Conservation (phyloP, 2,888 invertebrate species). For the Himalopsyche tibetana region DNA sequence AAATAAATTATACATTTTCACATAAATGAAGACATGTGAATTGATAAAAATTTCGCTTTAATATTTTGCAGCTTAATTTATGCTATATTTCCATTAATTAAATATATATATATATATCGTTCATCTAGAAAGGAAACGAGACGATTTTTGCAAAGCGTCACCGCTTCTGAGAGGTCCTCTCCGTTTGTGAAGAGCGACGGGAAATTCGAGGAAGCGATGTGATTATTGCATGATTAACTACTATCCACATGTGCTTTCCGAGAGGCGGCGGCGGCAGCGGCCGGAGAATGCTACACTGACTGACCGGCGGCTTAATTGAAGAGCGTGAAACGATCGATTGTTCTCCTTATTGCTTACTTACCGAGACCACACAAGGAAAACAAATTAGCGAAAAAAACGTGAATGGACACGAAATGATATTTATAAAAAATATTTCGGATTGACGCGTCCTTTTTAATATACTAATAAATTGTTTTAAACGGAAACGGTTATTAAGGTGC, state of each 20-base stretch:
- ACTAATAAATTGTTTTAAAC: no score
- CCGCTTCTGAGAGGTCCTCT: not conserved
- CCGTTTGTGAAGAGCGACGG: not conserved
- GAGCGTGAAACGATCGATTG: constrained; percentile 31
- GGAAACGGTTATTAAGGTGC: no score
- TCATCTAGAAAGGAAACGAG: not conserved
- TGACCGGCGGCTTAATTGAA: constrained; percentile 17
- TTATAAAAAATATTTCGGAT: not conserved
- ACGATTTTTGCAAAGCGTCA: not conserved
- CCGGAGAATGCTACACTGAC: not conserved
- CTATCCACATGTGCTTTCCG: constrained; percentile 26
- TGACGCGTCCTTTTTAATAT: no score
- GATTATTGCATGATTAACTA: constrained; percentile 37
- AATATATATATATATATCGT: no score
- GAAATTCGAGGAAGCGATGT: constrained; percentile 5
- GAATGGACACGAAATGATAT: not conserved
- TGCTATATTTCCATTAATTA: no score
- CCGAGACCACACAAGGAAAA: constrained; percentile 31
- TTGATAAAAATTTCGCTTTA: no score
- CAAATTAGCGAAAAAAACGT: not conserved
- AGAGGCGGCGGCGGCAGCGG: not conserved
- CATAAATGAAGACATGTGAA: no score
- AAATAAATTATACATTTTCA: no score
- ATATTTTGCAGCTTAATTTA: no score
- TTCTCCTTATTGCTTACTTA: not conserved